Evolutionary conservation across 2,113 vertebrate species (phyloP).

Genomic region (Neoarius graeffei): DNA sequence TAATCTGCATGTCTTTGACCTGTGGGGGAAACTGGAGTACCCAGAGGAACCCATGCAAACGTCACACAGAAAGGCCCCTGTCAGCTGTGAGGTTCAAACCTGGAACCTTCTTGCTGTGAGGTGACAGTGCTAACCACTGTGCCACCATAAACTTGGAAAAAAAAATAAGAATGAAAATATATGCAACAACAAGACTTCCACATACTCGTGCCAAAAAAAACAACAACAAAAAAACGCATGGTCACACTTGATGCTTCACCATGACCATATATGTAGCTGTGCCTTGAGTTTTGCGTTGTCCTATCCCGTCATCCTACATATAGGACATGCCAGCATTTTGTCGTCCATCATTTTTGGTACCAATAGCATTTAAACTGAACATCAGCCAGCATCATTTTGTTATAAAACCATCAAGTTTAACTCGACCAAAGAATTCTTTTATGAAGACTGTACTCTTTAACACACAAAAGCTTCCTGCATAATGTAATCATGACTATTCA

Average conservation of each 20-base stretch:
- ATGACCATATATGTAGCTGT: not conserved
- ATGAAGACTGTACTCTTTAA: not conserved
- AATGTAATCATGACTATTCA: slow-evolving; percentile 17
- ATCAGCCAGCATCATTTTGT: not conserved
- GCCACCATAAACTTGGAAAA: no score
- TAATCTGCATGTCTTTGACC: no score
- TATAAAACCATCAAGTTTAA: not conserved
- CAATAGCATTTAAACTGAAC: not conserved
- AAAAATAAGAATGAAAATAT: no score
- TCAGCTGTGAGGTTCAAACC: no score
- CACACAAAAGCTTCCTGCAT: not conserved
- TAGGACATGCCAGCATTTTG: not conserved
- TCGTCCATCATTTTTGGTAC: not conserved
- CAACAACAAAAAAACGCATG: no score
- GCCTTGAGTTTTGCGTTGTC: not conserved
- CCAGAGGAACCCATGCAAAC: no score
- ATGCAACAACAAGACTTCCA: no score
- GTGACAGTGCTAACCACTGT: no score
- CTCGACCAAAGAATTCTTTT: not conserved
- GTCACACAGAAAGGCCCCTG: no score
- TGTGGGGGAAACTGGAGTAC: no score
- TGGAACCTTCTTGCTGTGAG: no score
- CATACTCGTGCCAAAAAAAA: not conserved
- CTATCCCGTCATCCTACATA: not conserved
- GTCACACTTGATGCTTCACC: not conserved